Conservation (phyloP, 92 coral and sea anemone species). For the Meandrina meandrites region DNA sequence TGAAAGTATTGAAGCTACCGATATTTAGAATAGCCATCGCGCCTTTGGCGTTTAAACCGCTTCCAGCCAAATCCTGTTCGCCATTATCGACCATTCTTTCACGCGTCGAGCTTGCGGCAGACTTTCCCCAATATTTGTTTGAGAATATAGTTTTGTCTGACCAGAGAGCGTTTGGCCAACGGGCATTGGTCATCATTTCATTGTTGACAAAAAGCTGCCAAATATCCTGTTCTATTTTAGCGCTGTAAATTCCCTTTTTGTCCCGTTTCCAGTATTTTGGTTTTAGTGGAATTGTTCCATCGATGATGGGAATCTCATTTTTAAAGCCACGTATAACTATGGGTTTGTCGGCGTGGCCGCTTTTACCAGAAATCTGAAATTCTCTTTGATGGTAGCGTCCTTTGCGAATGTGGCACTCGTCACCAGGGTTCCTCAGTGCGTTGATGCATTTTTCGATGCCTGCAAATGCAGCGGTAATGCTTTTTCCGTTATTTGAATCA, state of each 20-base stretch:
- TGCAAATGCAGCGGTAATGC: constrained; percentile 27
- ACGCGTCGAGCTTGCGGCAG: constrained; percentile 52
- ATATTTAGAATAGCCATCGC: constrained; percentile 84
- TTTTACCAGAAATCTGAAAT: constrained; percentile 62
- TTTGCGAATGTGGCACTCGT: constrained; percentile 63
- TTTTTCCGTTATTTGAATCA: constrained; percentile 35
- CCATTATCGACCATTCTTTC: constrained; percentile 76
- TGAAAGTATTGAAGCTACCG: constrained; percentile 77
- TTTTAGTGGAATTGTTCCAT: constrained; percentile 68
- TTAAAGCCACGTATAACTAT: constrained; percentile 68
- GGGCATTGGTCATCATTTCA: constrained; percentile 82
- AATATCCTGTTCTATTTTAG: constrained; percentile 49
- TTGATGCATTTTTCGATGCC: constrained; percentile 51
- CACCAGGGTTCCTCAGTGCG: constrained; percentile 48
- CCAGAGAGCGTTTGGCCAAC: constrained; percentile 60
- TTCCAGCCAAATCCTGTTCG: constrained; percentile 64
- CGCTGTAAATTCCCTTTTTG: constrained; percentile 26
- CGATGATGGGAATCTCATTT: constrained; percentile 68
- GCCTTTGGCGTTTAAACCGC: constrained; percentile 63
- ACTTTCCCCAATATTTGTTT: constrained; percentile 73
- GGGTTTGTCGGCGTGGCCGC: constrained; percentile 46
- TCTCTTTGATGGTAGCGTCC: constrained; percentile 68
- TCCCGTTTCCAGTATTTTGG: neutral
- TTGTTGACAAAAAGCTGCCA: constrained; percentile 65
- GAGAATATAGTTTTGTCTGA: constrained; percentile 67